Conservation (phyloP, 2,797 vertebrate genomes). For the Lemur catta region DNA sequence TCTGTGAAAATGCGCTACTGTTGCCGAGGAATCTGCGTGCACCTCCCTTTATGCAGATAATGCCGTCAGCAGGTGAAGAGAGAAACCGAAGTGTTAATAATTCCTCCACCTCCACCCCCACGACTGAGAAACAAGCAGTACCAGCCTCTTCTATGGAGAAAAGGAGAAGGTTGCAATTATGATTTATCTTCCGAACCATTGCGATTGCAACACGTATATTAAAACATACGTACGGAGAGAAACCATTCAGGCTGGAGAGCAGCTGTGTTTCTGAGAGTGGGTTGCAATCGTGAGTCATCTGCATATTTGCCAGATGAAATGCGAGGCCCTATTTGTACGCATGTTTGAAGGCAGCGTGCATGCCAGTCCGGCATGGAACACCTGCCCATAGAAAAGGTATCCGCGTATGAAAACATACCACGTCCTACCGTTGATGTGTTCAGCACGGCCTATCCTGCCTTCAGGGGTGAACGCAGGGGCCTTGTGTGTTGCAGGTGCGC, state of each 20-base stretch:
- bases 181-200: neutral
- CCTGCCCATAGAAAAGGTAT: neutral
- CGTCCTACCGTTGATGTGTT: neutral
- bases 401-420: neutral
- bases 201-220: neutral
- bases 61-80: neutral
- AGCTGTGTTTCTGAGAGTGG: neutral
- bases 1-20: constrained; percentile 93
- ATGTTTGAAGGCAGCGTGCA: neutral
- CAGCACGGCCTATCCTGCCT: neutral
- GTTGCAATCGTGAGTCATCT: neutral
- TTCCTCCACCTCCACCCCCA: fast-evolving
- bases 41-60: constrained; percentile 80
- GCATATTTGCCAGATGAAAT: neutral
- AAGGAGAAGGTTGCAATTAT: neutral
- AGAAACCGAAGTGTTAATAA: neutral
- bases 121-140: neutral
- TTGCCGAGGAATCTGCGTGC: constrained; percentile 91
- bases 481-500: constrained; percentile 88
- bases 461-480: neutral
- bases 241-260: neutral
- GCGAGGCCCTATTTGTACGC: neutral
- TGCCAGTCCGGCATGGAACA: neutral
- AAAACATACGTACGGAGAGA: neutral
- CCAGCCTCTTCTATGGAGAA: neutral